Conservation (phyloP, 2,113 vertebrate species). For the Brevimyrus niger region DNA sequence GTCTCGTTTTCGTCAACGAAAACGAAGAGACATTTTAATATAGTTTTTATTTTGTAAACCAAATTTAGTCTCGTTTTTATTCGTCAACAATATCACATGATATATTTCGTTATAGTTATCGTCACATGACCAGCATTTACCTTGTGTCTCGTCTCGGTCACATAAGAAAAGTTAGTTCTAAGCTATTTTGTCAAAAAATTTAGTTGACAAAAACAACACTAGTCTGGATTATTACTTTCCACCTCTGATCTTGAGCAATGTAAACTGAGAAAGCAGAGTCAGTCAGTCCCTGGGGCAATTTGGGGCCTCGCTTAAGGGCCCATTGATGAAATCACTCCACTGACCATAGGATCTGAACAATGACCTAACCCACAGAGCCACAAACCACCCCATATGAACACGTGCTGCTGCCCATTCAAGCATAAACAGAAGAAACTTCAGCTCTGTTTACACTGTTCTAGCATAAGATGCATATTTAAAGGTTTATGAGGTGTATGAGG, state of each 20-base stretch:
- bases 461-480: background rate
- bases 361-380: background rate
- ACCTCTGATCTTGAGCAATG: background rate
- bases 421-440: background rate
- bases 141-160: no score
- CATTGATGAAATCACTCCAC: background rate
- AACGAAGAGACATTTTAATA: no score
- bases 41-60: no score
- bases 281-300: background rate
- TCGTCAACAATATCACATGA: no score
- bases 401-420: background rate
- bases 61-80: no score
- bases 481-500: background rate
- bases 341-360: background rate
- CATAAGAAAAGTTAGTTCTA: no score
- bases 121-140: no score
- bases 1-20: no score
- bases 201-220: no score
- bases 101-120: no score
- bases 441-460: background rate
- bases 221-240: background rate
- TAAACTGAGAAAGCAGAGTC: background rate
- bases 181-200: no score
- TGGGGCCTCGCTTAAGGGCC: background rate
- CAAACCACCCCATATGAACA: background rate